Base-by-base conservation (phyloP, 2,888 invertebrate species). In the Euzetes globulus region DNA sequence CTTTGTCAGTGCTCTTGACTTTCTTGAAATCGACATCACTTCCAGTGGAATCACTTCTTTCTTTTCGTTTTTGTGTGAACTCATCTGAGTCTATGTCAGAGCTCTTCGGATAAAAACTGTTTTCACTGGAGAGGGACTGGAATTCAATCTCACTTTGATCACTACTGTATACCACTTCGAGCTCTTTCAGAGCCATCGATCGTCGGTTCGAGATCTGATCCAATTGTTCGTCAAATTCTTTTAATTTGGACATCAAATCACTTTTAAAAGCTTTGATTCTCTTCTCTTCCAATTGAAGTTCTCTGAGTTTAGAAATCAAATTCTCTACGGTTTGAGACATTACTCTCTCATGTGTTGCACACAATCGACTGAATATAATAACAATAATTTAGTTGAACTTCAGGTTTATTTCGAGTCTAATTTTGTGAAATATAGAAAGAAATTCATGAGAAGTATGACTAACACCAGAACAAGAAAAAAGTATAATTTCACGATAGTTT, bases 1-100 rank as follows among this genome's bases (percentile, higher is more conserved):
- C 63, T 9, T 17, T 22, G 19, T 13, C 41, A 17, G 1, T 27
- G n/a, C 17, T 33, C 17, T 45, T 70, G 0, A 41, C 22, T 45
- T 47, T 70, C 22, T 70, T 70, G 15, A 27, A 47, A 13, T 70
- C 70, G 70, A 70, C 70, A 15, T 70, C 70, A 45, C 70, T 70
- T 11, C 15, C 41, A 37, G 65, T 70, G 22, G 70, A 70, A 27
- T 70, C 70, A 70, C 70, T 70, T 70, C 70, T 70, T 15, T 17
- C 11, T 27, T 45, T 70, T 70, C 70, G 41, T 17, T 70, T 70
- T 6, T 70, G 70, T 27, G 70, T 13, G 15, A 15, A 70, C n/a
- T 70, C 70, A 47, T 70, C 70, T 45, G 45, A 45, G 17, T 70
- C 70, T 4, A 70, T 15, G 15, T 70, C 70, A 25, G 70, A 70